Conservation (phyloP, 2,113 vertebrate species). For the Paraplagusia blochii region DNA sequence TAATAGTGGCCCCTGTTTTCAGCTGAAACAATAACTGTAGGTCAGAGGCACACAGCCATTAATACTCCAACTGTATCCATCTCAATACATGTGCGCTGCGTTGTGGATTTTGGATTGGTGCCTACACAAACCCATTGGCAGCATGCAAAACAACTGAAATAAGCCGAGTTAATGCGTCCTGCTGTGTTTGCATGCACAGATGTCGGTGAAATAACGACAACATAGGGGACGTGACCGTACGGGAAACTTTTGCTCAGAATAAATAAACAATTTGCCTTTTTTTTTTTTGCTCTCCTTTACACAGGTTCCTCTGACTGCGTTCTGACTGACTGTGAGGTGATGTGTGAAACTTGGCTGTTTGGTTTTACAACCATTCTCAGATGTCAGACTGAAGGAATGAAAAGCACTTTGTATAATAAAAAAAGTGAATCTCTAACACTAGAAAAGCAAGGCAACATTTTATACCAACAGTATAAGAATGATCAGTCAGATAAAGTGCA, state of each 20-base stretch:
- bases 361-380: not conserved
- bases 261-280: constrained; percentile 25
- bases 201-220: constrained; percentile 25
- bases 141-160: constrained; percentile 1
- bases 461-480: not conserved
- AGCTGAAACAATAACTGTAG: too few relatives aligned
- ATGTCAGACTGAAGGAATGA: not conserved
- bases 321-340: constrained; percentile 4
- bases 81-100: not conserved
- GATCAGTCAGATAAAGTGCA: not conserved
- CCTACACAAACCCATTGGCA: constrained; percentile 1
- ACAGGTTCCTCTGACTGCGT: constrained; percentile 7
- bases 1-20: too few relatives aligned
- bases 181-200: constrained; percentile 21
- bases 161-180: constrained; percentile 17
- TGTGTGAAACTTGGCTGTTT: not conserved
- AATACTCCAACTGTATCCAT: not conserved
- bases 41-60: too few relatives aligned
- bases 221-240: not conserved
- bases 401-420: constrained; percentile 2
- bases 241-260: constrained; percentile 38
- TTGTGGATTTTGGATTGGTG: not conserved
- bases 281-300: constrained; percentile 3
- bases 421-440: not conserved
- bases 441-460: not conserved